A percentile compares a stretch with the other conserved stretches of the same genome.
These are phyloP conservation scores for Muscina levida DNA, from an alignment of 2,888 invertebrate species.

Conservation along the genomic window DNA sequence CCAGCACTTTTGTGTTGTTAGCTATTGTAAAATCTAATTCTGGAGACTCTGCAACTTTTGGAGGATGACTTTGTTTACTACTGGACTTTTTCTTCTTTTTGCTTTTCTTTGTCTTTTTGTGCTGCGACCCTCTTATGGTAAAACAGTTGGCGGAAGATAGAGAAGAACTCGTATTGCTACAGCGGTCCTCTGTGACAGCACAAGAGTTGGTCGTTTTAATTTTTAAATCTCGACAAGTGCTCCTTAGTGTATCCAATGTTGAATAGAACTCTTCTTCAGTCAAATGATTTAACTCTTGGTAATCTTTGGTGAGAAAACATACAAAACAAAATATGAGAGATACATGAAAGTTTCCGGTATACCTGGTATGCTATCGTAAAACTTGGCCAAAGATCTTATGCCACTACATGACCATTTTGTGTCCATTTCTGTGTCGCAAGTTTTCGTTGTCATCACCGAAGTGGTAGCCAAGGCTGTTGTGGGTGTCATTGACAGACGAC, in stretches of 20 bases:
- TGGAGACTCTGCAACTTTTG: not conserved
- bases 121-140: constrained; percentile 14
- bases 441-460: constrained; percentile 21
- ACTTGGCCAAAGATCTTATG: constrained; percentile 84
- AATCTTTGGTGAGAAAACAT: constrained; percentile 80
- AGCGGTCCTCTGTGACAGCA: constrained; percentile 56
- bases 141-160: constrained; percentile 50
- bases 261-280: constrained; percentile 88
- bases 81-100: constrained; percentile 66
- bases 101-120: constrained; percentile 48
- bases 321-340: not conserved
- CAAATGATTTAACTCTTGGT: constrained; percentile 88
- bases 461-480: constrained; percentile 3
- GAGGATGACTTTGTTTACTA: not conserved
- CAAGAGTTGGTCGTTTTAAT: constrained; percentile 63
- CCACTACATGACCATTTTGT: constrained; percentile 74
- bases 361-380: constrained; percentile 88
- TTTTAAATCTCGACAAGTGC: constrained; percentile 74
- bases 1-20: not conserved
- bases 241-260: constrained; percentile 82
- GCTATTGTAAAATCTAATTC: not conserved
- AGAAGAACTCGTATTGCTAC: constrained; percentile 61
- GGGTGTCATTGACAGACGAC: constrained; percentile 68
- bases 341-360: too few relatives aligned
- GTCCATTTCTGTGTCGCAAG: constrained; percentile 37